phyloP scores from a whole-genome alignment of 2,888 invertebrate species.

The Idaea dimidiata region DNA sequence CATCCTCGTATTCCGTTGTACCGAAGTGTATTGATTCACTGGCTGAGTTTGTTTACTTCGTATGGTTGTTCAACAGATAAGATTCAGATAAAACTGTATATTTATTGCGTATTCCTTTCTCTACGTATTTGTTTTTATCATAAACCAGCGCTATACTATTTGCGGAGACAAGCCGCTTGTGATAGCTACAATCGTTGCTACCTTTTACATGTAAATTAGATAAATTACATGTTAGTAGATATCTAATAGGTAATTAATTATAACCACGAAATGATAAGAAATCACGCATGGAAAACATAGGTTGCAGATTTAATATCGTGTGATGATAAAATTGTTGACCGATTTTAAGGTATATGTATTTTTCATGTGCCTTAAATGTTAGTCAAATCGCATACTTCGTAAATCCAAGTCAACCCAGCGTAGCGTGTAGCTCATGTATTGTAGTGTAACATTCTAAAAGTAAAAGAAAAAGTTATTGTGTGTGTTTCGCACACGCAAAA shows the following conservation, averaged over 20 bases:
- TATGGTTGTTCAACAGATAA: constrained; percentile 57
- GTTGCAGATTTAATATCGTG: background rate
- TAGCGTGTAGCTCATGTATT: too few species aligned
- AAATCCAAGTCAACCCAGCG: too few species aligned
- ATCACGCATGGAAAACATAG: background rate
- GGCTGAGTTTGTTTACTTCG: constrained; percentile 44
- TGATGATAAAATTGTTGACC: too few species aligned
- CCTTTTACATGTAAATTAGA: constrained; percentile 20
- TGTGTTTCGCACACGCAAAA: too few species aligned
- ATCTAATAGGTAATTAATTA: background rate
- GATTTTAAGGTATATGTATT: background rate
- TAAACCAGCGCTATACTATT: constrained; percentile 40
- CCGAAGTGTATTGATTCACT: constrained; percentile 27
- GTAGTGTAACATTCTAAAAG: too few species aligned
- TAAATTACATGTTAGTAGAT: constrained; percentile 6
- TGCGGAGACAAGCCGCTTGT: background rate
- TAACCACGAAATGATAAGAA: background rate
- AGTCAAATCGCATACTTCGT: too few species aligned
- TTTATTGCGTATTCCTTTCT: constrained; percentile 59
- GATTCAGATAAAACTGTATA: constrained; percentile 64
- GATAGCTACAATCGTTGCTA: background rate
- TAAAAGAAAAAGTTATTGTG: too few species aligned
- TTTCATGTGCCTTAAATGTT: background rate
- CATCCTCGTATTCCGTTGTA: background rate
- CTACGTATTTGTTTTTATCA: constrained; percentile 60